Conservation (phyloP, 2,113 vertebrate species). For the Syngnathoides biaculeatus region DNA sequence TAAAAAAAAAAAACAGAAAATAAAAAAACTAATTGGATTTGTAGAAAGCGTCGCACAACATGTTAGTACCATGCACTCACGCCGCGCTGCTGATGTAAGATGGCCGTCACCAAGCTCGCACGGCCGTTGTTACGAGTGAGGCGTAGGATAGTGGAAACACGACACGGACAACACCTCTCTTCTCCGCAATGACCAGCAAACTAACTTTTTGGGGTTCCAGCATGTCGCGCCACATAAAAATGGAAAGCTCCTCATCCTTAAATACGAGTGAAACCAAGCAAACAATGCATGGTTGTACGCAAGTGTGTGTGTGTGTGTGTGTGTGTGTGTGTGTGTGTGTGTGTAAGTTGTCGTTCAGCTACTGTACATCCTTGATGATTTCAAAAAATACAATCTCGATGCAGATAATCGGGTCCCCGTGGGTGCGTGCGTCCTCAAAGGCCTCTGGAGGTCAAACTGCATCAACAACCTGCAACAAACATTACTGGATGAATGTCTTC, state of each 20-base stretch:
- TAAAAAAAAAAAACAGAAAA: too few relatives aligned
- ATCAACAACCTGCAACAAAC: conserved; percentile 41
- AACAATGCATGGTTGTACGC: conserved; percentile 30
- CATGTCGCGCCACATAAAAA: conserved; percentile 8
- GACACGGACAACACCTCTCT: conserved; percentile 12
- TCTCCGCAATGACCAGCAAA: conserved; percentile 16
- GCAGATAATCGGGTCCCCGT: conserved; percentile 49
- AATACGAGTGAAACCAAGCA: conserved; percentile 31
- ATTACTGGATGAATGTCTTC: not conserved
- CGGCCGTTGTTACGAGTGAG: conserved; percentile 6
- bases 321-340: conserved; percentile 18
- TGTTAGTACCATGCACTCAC: conserved; percentile 36
- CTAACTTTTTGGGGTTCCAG: not conserved
- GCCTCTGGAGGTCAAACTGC: conserved; percentile 27
- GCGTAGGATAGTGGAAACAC: conserved; percentile 5
- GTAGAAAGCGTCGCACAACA: conserved; percentile 57
- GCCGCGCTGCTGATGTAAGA: conserved; percentile 18
- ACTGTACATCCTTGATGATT: conserved; percentile 53
- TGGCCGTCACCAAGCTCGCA: conserved; percentile 6
- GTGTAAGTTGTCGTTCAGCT: conserved; percentile 24
- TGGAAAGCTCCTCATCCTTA: conserved; percentile 3
- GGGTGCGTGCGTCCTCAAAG: conserved; percentile 15
- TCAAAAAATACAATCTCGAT: conserved; percentile 54
- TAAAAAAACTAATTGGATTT: conserved; percentile 33
- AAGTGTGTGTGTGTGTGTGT: conserved; percentile 21